Evolutionary conservation across 2,797 vertebrate genomes (phyloP), one percentile per base, ranked within the genome.

Genomic region (Acropternis orthonyx): DNA sequence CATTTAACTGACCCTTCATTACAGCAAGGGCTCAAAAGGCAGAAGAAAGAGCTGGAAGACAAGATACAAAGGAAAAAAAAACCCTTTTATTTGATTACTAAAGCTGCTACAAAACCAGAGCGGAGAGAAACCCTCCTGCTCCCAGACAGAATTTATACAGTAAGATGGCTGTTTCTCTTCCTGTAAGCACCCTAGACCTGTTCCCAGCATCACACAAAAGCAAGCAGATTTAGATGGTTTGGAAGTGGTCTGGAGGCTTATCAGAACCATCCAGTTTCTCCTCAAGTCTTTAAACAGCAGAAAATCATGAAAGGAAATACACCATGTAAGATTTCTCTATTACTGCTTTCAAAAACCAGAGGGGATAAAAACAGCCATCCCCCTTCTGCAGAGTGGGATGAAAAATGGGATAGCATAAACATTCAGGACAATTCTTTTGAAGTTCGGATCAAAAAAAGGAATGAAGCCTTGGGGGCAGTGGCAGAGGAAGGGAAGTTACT

Each of bases 391-490:
- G 28, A 59, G 12, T 6, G 28, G 34, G 41, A 82, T 91, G 51
- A 73, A 95, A 94, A 92, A 87, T 49, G 32, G 39, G 54, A 36
- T n/a, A 85, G 81, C 13, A 52, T 24, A 69, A 89, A 82, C 63
- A 79, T 34, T 72, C 27, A 46, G 80, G 74, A 84, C 55, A 84
- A 79, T 24, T 58, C 61, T 77, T 95, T 81, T 93, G 88, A 96
- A 93, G 71, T 75, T 69, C 75, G 59, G 58, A 92, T 93, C 26
- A 84, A 59, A 90, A 68, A 85, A 61, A 87, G 32, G 32, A 76
- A 81, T 51, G 39, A 68, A 55, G 43, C 46, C 91, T 62, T 20
- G 2, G 27, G 61, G 77, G 63, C 46, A 63, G 51, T 15, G 26
- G 30, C 41, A 91, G 48, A 44, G 37, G 62, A 61, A 46, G 73